Base-by-base conservation (phyloP, 2,888 invertebrate genomes). In the Cerastoderma edule region DNA sequence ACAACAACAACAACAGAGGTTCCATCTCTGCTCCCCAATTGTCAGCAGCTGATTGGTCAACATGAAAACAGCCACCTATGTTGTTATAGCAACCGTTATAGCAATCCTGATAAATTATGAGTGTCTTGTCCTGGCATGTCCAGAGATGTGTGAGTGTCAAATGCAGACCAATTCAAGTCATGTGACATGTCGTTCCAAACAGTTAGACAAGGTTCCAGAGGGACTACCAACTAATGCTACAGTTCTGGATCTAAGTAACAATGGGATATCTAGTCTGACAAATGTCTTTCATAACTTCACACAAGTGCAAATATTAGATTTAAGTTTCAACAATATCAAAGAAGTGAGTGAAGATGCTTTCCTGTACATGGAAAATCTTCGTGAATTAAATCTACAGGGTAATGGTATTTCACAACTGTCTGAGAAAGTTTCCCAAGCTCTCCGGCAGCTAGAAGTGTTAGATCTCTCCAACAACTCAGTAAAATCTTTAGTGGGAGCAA, bases 271-370 rank as follows among this genome's bases (percentile, higher is more conserved):
- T 28, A 72, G 74, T 69, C 75, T 84, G 8, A 56, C 67, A n/a
- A 64, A 68, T 63, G 76, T 72, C 77, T 75, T 85, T 75, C 78
- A 81, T 19, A 77, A 81, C 32, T 80, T 84, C 67, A 66, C 75
- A 30, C 67, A 69, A 57, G 67, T 87, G 28, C 64, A 72, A 46
- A 53, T 65, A 19, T 72, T 89, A 30, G 87, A 89, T 75, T 74
- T 90, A 10, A 87, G 88, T 66, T 72, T 72, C 68, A 90, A 90
- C 65, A 75, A 81, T 19, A 66, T 66, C 22, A n/a, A 10, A 22
- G 66, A 33, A 22, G n/a, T 87, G 44, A 63, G 69, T 13, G 22
- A 53, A 24, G 50, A 28, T 10, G 71, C 73, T 33, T 78, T 83
- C 67, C 33, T 46, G 6, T 50, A 70, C 33, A 57, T 74, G 30